These are phyloP conservation scores for Phrynocephalus vlangalii DNA, from an alignment of 2,797 vertebrate species.

Conservation along the genomic window DNA sequence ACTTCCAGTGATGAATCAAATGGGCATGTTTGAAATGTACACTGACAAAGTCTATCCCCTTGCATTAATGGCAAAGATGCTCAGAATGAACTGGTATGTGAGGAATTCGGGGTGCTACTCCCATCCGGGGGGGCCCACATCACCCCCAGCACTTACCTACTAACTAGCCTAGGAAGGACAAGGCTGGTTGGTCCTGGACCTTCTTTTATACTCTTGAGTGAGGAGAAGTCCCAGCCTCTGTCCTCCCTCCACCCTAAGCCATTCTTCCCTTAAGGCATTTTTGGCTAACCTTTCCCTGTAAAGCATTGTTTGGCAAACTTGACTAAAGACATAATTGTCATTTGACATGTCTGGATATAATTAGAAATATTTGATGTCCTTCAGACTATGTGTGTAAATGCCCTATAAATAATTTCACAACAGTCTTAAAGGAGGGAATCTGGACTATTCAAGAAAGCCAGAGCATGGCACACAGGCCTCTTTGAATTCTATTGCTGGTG, in stretches of 20 bases:
- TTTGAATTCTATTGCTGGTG: constrained; percentile 61
- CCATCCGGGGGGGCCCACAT: background rate
- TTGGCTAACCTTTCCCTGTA: constrained; percentile 75
- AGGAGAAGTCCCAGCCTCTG: constrained; percentile 76
- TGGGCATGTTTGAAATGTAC: constrained; percentile 40
- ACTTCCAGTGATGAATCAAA: constrained; percentile 2
- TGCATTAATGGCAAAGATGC: constrained; percentile 11
- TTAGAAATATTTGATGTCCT: constrained; percentile 83
- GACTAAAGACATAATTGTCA: constrained; percentile 79
- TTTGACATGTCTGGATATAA: constrained; percentile 83
- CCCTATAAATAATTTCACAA: constrained; percentile 81
- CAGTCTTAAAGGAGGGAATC: constrained; percentile 76
- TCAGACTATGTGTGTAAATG: constrained; percentile 79
- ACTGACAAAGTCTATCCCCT: constrained; percentile 19
- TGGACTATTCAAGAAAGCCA: constrained; percentile 71
- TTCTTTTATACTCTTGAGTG: constrained; percentile 74
- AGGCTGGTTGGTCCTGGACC: constrained; percentile 63
- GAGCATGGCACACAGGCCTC: constrained; percentile 68
- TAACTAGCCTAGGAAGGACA: constrained; percentile 72
- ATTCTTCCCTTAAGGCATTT: constrained; percentile 82
- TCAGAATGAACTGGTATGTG: constrained; percentile 5
- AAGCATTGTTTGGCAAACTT: constrained; percentile 80
- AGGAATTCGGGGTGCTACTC: constrained; percentile 46
- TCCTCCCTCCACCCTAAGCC: constrained; percentile 75
- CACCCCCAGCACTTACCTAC: constrained; percentile 75